phyloP scores from a whole-genome alignment of 2,113 vertebrate genomes.

The Trochalopteron elliotii region DNA sequence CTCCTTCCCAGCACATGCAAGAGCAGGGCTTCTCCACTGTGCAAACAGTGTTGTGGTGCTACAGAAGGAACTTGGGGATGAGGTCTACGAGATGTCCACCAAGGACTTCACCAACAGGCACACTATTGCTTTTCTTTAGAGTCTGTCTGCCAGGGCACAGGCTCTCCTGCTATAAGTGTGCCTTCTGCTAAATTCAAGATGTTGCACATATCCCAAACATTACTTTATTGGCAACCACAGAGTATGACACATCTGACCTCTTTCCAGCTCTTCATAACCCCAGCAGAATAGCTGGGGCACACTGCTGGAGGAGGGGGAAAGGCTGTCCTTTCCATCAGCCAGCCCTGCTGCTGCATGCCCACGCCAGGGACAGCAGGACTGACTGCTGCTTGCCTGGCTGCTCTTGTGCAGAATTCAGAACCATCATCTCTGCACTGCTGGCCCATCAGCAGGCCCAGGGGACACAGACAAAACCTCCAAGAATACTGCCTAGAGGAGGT shows the following conservation, averaged over 20 bases:
- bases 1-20: background rate
- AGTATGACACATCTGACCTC: background rate
- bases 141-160: background rate
- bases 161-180: rapidly evolving
- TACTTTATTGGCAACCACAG: background rate
- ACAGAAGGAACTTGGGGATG: background rate
- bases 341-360: rapidly evolving
- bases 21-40: background rate
- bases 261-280: background rate
- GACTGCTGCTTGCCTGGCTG: background rate
- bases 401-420: rapidly evolving
- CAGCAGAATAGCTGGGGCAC: rapidly evolving
- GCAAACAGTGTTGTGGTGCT: background rate
- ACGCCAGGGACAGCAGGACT: rapidly evolving
- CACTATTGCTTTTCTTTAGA: background rate
- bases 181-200: background rate
- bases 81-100: background rate
- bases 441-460: background rate
- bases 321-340: background rate
- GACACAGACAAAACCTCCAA: background rate
- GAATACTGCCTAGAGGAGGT: background rate
- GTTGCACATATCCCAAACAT: background rate
- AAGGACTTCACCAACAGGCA: background rate
- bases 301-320: rapidly evolving
- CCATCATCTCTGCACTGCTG: rapidly evolving